Conservation (phyloP, 2,113 vertebrate genomes). For the Alaudala cheleensis region DNA sequence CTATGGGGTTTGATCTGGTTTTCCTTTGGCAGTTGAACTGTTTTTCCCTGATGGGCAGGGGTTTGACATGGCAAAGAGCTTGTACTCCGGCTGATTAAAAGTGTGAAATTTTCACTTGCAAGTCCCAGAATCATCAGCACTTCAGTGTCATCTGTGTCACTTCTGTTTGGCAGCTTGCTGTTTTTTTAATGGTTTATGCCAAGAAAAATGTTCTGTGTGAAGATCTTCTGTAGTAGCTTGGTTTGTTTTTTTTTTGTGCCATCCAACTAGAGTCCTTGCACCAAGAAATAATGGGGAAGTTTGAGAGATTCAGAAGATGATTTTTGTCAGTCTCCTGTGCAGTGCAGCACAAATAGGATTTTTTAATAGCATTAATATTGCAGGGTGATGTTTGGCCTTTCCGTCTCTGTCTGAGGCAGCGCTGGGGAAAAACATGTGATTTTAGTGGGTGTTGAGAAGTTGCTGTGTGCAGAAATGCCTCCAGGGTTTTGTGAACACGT, state of each 20-base stretch:
- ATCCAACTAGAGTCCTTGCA: not conserved
- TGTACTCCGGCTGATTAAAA: not conserved
- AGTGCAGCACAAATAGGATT: not conserved
- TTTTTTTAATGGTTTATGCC: not conserved
- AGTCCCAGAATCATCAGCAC: not conserved
- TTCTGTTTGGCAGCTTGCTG: not conserved
- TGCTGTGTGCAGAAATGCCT: not conserved
- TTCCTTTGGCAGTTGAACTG: not conserved
- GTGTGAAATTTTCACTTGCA: not conserved
- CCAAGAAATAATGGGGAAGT: not conserved
- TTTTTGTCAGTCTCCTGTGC: not conserved
- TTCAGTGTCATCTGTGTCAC: not conserved
- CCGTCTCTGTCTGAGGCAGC: not conserved
- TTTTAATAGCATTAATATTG: not conserved
- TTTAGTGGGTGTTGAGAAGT: slow-evolving; percentile 25
- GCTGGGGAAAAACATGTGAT: not conserved
- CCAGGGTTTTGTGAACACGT: not conserved
- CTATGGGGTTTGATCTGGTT: not conserved
- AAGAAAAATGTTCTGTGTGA: not conserved
- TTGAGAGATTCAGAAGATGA: not conserved
- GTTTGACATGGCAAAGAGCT: not conserved
- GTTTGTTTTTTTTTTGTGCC: not conserved
- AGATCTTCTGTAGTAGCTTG: not conserved
- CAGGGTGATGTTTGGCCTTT: not conserved
- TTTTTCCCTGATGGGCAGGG: not conserved